phyloP scores from a whole-genome alignment of 2,797 vertebrate species.

The Dipus sagitta region DNA sequence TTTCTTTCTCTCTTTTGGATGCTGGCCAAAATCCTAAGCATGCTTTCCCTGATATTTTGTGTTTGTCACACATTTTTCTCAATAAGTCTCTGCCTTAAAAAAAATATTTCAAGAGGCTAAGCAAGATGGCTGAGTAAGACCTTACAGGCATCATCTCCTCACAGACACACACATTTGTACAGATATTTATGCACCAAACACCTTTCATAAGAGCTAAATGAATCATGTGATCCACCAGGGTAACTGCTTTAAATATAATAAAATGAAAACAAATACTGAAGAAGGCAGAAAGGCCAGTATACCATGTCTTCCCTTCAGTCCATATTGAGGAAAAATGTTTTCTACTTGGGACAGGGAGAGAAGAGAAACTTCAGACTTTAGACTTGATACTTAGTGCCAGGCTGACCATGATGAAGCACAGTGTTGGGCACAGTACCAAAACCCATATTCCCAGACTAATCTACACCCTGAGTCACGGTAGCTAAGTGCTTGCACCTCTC shows the following conservation, averaged over 20 bases:
- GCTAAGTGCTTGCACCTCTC: background rate
- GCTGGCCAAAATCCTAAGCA: too few species aligned
- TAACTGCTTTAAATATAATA: background rate
- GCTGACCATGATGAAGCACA: background rate
- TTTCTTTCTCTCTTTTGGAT: too few species aligned
- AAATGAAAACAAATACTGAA: background rate
- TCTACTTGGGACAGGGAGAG: background rate
- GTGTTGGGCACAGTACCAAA: background rate
- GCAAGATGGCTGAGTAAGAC: background rate
- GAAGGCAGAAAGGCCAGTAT: background rate
- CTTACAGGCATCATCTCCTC: background rate
- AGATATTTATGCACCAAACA: background rate
- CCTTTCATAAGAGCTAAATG: background rate
- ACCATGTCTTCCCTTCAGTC: background rate
- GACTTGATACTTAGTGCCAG: background rate
- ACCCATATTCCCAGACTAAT: background rate
- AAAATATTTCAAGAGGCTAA: background rate
- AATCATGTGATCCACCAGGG: background rate
- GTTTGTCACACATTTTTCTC: too few species aligned
- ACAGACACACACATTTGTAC: background rate
- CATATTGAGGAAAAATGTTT: background rate
- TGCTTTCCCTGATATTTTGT: too few species aligned
- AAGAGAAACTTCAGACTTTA: background rate
- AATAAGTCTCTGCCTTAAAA: too few species aligned
- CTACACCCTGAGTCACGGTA: background rate